phyloP scores from a whole-genome alignment of 2,113 vertebrate genomes.

The Phycodurus eques region DNA sequence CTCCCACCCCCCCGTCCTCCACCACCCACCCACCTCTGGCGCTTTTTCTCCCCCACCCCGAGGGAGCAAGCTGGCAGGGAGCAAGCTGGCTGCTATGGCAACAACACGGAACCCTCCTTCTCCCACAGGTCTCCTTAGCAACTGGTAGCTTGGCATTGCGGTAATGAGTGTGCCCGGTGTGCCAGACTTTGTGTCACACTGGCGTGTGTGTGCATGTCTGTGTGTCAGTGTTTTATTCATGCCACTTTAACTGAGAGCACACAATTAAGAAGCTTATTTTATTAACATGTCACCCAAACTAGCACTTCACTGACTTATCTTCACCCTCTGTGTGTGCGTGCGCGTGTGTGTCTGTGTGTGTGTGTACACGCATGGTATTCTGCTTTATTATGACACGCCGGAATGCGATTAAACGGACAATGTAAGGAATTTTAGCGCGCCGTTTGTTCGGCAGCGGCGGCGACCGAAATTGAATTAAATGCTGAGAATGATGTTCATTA shows the following conservation, averaged over 20 bases:
- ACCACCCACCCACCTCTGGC: slow-evolving; percentile 56
- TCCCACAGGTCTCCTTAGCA: slow-evolving; percentile 84
- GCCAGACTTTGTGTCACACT: slow-evolving; percentile 70
- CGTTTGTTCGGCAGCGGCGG: slow-evolving; percentile 33
- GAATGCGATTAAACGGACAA: slow-evolving; percentile 70
- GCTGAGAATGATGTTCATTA: slow-evolving; percentile 77
- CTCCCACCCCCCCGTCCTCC: slow-evolving; percentile 57
- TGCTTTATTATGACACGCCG: slow-evolving; percentile 15
- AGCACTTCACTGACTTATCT: slow-evolving; percentile 38
- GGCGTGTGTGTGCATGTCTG: slow-evolving; percentile 50
- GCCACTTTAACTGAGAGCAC: slow-evolving; percentile 52
- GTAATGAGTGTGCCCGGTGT: slow-evolving; percentile 77
- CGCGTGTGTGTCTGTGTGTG: slow-evolving; percentile 10
- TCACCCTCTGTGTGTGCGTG: slow-evolving; percentile 2
- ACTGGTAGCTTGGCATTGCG: slow-evolving; percentile 80
- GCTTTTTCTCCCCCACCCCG: slow-evolving; percentile 70
- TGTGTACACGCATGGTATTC: slow-evolving; percentile 25
- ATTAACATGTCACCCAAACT: slow-evolving; percentile 42
- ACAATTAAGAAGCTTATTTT: slow-evolving; percentile 30
- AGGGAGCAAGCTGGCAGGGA: slow-evolving; percentile 76
- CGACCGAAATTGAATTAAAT: slow-evolving; percentile 74
- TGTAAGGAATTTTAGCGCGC: slow-evolving; percentile 67
- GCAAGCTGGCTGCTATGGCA: slow-evolving; percentile 78
- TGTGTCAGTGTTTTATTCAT: slow-evolving; percentile 35
- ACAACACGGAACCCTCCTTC: slow-evolving; percentile 78